These are phyloP conservation scores for Ecdyonurus torrentis DNA, from an alignment of 2,888 invertebrate species.

Conservation along the genomic window DNA sequence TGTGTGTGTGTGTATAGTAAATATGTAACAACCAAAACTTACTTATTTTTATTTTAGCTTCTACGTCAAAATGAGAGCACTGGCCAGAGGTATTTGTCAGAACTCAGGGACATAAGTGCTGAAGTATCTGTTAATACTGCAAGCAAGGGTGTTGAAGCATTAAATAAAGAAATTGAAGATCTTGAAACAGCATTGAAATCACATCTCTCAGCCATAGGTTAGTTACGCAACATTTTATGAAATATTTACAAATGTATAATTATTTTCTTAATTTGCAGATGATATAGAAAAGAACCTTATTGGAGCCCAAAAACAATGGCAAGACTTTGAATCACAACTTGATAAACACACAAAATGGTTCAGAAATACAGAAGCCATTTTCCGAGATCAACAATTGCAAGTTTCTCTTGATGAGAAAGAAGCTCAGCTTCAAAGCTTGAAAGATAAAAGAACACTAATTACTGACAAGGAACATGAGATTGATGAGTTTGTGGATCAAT, in stretches of 20 bases:
- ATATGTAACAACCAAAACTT: background rate
- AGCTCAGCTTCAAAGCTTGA: slow-evolving; percentile 49
- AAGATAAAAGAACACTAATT: slow-evolving; percentile 57
- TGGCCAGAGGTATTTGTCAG: slow-evolving; percentile 45
- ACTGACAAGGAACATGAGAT: slow-evolving; percentile 67
- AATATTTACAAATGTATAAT: background rate
- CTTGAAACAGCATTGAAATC: slow-evolving; percentile 48
- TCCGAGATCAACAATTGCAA: slow-evolving; percentile 72
- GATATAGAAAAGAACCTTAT: slow-evolving; percentile 56
- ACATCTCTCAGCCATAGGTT: slow-evolving; percentile 44
- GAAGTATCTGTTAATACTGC: slow-evolving; percentile 63
- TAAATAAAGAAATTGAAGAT: slow-evolving; percentile 54
- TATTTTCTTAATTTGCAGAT: slow-evolving; percentile 26
- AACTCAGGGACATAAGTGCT: slow-evolving; percentile 46
- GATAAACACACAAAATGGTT: slow-evolving; percentile 77
- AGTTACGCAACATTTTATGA: slow-evolving; percentile 5
- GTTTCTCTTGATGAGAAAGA: slow-evolving; percentile 68
- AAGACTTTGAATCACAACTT: slow-evolving; percentile 65
- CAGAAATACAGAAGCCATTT: slow-evolving; percentile 61
- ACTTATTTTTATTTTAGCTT: slow-evolving; percentile 21
- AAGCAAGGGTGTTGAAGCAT: slow-evolving; percentile 52
- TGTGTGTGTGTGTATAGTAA: background rate
- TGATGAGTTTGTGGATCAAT: slow-evolving; percentile 75
- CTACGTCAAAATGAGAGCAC: slow-evolving; percentile 47
- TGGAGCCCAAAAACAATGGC: slow-evolving; percentile 64